These are phyloP conservation scores for Acrocephalus arundinaceus DNA, from an alignment of 2,113 vertebrate species.

Conservation along the genomic window DNA sequence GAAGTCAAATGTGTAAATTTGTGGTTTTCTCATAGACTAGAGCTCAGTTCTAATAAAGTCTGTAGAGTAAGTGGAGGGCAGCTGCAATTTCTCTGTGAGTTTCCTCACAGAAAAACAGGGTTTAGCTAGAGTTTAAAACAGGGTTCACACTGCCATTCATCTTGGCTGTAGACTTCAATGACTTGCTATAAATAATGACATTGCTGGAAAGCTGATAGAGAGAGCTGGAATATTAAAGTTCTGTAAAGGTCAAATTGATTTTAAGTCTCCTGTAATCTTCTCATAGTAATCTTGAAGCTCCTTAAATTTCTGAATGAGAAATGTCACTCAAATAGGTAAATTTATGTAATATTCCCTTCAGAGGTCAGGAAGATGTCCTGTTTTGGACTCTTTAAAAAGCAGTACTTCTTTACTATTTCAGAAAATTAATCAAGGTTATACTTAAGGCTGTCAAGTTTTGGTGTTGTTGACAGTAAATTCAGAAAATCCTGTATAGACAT, in stretches of 20 bases:
- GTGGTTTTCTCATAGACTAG: background rate
- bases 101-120: background rate
- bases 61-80: background rate
- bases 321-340: background rate
- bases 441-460: background rate
- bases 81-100: background rate
- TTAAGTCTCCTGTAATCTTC: background rate
- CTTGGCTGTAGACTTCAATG: background rate
- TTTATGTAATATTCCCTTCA: background rate
- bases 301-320: background rate
- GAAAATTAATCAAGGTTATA: background rate
- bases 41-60: background rate
- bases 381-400: background rate
- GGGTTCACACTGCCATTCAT: background rate
- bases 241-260: background rate
- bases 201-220: background rate
- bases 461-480: background rate
- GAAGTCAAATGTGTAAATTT: background rate
- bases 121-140: background rate
- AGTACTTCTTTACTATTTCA: background rate
- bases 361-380: background rate
- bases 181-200: background rate
- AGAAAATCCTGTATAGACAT: background rate
- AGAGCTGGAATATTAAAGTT: background rate
- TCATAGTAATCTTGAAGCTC: background rate